Base-by-base conservation (phyloP, 23 tunicate genomes). In the Clavelina lepadiformis region DNA sequence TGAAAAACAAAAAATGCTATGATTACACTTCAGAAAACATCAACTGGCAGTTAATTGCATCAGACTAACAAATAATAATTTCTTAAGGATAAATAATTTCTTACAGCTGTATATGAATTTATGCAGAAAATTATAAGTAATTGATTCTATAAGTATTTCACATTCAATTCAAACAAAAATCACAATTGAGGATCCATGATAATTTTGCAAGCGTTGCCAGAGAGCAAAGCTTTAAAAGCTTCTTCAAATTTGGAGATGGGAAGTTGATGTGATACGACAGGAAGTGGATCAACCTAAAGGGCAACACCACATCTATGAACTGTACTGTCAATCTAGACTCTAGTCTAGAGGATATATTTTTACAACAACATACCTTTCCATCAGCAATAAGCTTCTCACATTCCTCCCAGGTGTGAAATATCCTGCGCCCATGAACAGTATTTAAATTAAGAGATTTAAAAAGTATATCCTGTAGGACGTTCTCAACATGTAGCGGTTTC, bases 361-460 rank as follows among this genome's bases (percentile, higher is more conserved):
- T 19, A 15, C 30, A 8, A 20, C 24, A 29, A 25, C 38, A 20
- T 21, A 76, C 98, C 57, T 76, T 91, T 56, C 60, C 61, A 38
- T 74, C 79, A 30, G 78, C 82, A 32, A 93, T 84, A 37, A 93
- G 61, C 28, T 68, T 65, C 38, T 93, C 98, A 55, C 98, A 93
- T 62, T 93, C 93, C 27, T 83, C 69, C 98, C 98, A 93, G 13
- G 94, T 93, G 36, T 84, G 93, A 37, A 93, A 93, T 21, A 93
- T 93, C 63, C 93, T 79, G 69, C 98, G 73, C 2, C 94, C 98
- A 54, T 93, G 98, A 32, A 93, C 94, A 1, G 82, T 93, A 65
- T 56, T 73, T 1, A 93, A 28, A 18, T 82, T 85, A 3, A 93
- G 69, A 20, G 93, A 78, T 64, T 93, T 93, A 56, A 93, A 93